Evolutionary conservation across 2,888 invertebrate genomes (phyloP).

Genomic region (Digitonthophagus gazella): DNA sequence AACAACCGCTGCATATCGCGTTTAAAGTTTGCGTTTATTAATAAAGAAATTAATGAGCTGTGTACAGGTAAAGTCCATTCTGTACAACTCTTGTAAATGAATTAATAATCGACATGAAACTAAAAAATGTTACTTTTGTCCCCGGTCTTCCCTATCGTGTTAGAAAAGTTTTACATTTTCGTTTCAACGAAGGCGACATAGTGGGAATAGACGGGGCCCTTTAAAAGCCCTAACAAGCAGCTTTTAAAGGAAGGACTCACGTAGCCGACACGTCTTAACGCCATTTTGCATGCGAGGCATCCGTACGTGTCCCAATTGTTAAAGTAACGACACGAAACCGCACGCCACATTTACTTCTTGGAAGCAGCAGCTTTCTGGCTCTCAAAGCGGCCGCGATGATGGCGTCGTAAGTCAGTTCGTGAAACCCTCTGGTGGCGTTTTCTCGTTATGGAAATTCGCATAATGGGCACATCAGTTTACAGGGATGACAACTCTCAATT

Average conservation of each 20-base stretch:
- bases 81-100: too few species aligned
- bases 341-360: neutral
- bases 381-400: neutral
- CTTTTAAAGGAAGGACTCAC: neutral
- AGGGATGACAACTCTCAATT: neutral
- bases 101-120: too few species aligned
- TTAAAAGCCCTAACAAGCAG: neutral
- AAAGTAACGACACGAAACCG: neutral
- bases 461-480: neutral
- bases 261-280: neutral
- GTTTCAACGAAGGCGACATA: neutral
- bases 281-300: neutral
- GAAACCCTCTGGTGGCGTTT: neutral
- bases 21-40: too few species aligned
- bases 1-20: too few species aligned
- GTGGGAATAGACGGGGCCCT: neutral
- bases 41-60: too few species aligned
- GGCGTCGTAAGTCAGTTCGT: neutral
- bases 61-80: too few species aligned
- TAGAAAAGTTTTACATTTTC: neutral
- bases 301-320: neutral
- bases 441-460: neutral
- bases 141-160: too few species aligned
- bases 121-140: too few species aligned
- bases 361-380: neutral